These are phyloP conservation scores for Rhopalosiphum padi DNA, from an alignment of 1,140 invertebrate species.

Conservation along the genomic window DNA sequence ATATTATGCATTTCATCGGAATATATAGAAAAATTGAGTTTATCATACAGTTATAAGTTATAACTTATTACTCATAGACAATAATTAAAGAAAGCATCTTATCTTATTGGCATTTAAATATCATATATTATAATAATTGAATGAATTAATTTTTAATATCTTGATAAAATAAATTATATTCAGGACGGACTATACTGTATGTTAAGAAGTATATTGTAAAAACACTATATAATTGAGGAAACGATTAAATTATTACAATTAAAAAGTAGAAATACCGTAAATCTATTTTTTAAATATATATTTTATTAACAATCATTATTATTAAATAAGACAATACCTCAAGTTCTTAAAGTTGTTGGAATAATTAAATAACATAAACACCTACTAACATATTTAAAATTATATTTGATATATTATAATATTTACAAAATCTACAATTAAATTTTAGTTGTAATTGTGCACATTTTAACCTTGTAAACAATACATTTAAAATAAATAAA, in stretches of 20 bases:
- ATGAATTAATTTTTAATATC: not conserved
- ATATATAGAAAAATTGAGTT: not conserved
- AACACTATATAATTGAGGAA: not conserved
- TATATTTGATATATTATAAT: not conserved
- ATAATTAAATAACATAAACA: not conserved
- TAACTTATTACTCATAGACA: not conserved
- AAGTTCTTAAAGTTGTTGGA: not conserved
- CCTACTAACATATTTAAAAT: not conserved
- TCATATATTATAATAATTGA: not conserved
- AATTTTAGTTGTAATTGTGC: not conserved
- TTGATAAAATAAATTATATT: not conserved
- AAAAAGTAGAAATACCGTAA: not conserved
- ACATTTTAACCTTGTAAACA: not conserved
- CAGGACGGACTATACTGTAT: not conserved
- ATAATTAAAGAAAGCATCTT: not conserved
- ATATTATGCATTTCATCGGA: not conserved
- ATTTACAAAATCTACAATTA: not conserved
- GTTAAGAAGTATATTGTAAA: not conserved
- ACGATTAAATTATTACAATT: not conserved
- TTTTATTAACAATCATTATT: not conserved
- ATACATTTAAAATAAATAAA: not conserved
- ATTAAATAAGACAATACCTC: not conserved
- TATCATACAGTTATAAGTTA: not conserved
- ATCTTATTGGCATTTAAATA: not conserved
- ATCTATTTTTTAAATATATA: not conserved